Evolutionary conservation across 2,113 vertebrate genomes (phyloP).

Genomic region (Esox niger): DNA sequence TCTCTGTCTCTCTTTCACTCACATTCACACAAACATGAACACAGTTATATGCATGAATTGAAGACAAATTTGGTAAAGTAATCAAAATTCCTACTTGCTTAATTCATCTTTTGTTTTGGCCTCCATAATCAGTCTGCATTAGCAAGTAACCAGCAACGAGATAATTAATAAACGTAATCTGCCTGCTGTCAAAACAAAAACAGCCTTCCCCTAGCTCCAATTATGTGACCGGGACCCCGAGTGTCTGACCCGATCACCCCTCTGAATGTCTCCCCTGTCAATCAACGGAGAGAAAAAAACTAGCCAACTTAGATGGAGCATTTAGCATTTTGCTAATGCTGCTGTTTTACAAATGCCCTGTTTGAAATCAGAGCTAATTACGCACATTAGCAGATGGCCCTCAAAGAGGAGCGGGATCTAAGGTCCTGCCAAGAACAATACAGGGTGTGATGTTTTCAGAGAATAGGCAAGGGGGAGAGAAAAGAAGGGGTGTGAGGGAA

Average conservation of each 20-base stretch:
- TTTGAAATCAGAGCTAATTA: conserved; percentile 45
- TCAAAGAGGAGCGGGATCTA: conserved; percentile 39
- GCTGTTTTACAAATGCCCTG: conserved; percentile 3
- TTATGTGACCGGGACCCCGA: conserved; percentile 18
- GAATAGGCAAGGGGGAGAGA: conserved; percentile 1
- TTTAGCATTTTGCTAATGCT: conserved; percentile 48
- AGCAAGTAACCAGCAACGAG: conserved; percentile 18
- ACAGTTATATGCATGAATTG: background rate
- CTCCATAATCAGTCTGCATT: conserved; percentile 45
- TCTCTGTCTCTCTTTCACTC: conserved; percentile 10
- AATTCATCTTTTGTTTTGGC: conserved; percentile 65
- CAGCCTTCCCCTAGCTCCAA: conserved; percentile 17
- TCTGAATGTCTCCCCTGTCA: conserved; percentile 16
- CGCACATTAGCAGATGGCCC: conserved; percentile 44
- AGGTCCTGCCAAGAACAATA: conserved; percentile 59
- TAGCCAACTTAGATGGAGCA: conserved; percentile 33
- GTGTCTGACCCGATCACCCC: conserved; percentile 6
- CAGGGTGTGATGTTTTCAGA: conserved; percentile 27
- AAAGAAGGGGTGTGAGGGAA: conserved; percentile 38
- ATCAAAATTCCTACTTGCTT: conserved; percentile 45
- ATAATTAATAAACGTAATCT: conserved; percentile 48
- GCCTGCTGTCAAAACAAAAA: conserved; percentile 38
- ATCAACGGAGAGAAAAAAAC: conserved; percentile 24
- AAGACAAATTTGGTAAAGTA: conserved; percentile 33
- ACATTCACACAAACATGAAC: conserved; percentile 11